phyloP scores from a whole-genome alignment of 64 coral and sea anemone species.

The Pocillopora verrucosa region DNA sequence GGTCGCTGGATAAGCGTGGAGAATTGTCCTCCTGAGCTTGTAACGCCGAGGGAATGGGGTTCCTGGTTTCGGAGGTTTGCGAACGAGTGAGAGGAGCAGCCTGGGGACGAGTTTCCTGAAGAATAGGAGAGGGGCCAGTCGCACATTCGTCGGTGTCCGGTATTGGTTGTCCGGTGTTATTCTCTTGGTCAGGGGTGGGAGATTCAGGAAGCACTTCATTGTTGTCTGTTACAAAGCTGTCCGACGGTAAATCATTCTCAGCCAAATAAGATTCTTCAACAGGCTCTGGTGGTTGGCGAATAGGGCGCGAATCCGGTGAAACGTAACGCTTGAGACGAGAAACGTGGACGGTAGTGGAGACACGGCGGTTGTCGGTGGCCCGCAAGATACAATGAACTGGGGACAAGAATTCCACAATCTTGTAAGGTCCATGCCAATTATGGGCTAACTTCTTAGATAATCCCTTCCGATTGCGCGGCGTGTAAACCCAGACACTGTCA shows the following conservation, averaged over 20 bases:
- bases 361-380: not conserved
- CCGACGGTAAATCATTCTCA: not conserved
- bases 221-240: not conserved
- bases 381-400: slow-evolving; percentile 15
- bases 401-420: not conserved
- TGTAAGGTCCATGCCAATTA: slow-evolving; percentile 35
- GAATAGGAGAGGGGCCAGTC: not conserved
- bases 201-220: not conserved
- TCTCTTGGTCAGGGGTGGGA: not conserved
- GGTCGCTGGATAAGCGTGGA: no score
- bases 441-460: slow-evolving; percentile 18
- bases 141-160: not conserved
- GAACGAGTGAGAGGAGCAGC: not conserved
- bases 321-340: slow-evolving; percentile 24
- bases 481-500: no score
- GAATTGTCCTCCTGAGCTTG: no score
- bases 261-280: not conserved
- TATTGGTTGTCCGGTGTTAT: not conserved
- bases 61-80: not conserved
- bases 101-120: not conserved
- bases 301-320: slow-evolving; percentile 3
- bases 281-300: not conserved
- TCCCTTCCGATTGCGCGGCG: not conserved
- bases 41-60: no score
- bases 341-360: not conserved